These are phyloP conservation scores for Phortica variegata DNA, from an alignment of 1,140 invertebrate species.

Conservation along the genomic window DNA sequence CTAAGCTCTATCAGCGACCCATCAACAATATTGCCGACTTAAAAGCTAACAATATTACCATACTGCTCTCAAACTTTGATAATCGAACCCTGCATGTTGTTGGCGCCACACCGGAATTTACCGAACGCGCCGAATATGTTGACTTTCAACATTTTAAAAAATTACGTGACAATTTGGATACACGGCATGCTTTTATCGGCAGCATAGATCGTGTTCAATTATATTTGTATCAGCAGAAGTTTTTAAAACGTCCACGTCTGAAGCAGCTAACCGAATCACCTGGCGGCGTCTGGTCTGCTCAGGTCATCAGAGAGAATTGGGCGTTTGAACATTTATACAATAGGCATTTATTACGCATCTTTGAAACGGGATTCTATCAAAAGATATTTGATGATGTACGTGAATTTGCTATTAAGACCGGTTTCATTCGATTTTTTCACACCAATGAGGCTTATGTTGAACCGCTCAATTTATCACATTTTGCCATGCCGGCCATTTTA, in stretches of 20 bases:
- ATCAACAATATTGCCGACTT: constrained; percentile 21
- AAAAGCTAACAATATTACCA: constrained; percentile 19
- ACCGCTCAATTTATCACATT: constrained; percentile 19
- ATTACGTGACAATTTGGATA: constrained; percentile 6
- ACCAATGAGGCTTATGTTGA: constrained; percentile 17
- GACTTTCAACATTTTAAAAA: constrained; percentile 5
- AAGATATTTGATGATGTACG: constrained; percentile 22
- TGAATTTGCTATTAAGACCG: constrained; percentile 18
- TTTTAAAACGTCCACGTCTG: constrained; percentile 17
- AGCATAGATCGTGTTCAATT: constrained; percentile 27
- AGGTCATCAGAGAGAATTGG: constrained; percentile 27
- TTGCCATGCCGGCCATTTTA: constrained; percentile 27
- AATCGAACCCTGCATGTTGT: constrained; percentile 9
- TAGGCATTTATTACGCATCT: constrained; percentile 10
- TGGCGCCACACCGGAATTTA: constrained; percentile 15
- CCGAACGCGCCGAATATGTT: constrained; percentile 13
- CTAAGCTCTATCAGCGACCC: constrained; percentile 20
- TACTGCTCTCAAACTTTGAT: constrained; percentile 14
- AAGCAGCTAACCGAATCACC: constrained; percentile 19
- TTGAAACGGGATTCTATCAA: constrained; percentile 22
- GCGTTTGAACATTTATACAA: constrained; percentile 15
- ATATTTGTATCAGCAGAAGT: constrained; percentile 24
- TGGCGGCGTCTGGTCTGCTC: constrained; percentile 24
- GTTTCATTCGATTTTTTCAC: constrained; percentile 21
- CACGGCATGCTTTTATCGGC: constrained; percentile 21